Evolutionary conservation across 1,140 invertebrate genomes (phyloP).

Genomic region (Zaprionus gabonicus): DNA sequence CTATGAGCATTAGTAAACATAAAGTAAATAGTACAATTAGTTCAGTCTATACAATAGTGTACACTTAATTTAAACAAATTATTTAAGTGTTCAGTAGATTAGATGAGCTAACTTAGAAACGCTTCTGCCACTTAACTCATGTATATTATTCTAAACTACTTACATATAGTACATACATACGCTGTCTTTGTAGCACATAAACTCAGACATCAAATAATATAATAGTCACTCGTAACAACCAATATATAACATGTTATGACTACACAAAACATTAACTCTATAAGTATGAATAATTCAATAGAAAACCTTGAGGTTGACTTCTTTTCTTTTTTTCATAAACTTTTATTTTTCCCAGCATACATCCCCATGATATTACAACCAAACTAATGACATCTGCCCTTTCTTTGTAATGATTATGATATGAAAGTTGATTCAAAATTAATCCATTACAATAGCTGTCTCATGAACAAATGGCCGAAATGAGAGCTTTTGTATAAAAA

Average conservation of each 20-base stretch:
- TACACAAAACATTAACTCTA: not conserved
- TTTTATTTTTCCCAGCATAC: too few relatives aligned
- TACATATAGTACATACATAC: slow-evolving; percentile 4
- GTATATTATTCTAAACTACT: slow-evolving; percentile 3
- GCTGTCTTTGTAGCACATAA: slow-evolving; percentile 9
- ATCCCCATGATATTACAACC: too few relatives aligned
- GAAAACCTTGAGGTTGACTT: not conserved
- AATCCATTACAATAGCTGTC: too few relatives aligned
- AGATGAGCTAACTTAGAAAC: slow-evolving; percentile 57
- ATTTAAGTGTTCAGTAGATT: slow-evolving; percentile 61
- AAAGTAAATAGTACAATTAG: slow-evolving; percentile 18
- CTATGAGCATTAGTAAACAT: slow-evolving; percentile 48
- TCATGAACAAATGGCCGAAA: too few relatives aligned
- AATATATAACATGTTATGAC: slow-evolving; percentile 12
- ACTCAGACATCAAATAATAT: slow-evolving; percentile 20
- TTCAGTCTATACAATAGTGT: slow-evolving; percentile 2
- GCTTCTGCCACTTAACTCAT: slow-evolving; percentile 51
- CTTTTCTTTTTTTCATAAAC: not conserved
- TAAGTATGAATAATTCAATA: not conserved
- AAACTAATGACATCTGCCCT: too few relatives aligned
- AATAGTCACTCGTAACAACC: slow-evolving; percentile 43
- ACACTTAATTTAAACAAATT: slow-evolving; percentile 14
- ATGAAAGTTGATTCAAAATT: too few relatives aligned
- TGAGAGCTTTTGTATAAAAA: too few relatives aligned
- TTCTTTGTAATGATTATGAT: too few relatives aligned